Base-by-base conservation (phyloP, 2,113 vertebrate species). In the Takifugu flavidus region DNA sequence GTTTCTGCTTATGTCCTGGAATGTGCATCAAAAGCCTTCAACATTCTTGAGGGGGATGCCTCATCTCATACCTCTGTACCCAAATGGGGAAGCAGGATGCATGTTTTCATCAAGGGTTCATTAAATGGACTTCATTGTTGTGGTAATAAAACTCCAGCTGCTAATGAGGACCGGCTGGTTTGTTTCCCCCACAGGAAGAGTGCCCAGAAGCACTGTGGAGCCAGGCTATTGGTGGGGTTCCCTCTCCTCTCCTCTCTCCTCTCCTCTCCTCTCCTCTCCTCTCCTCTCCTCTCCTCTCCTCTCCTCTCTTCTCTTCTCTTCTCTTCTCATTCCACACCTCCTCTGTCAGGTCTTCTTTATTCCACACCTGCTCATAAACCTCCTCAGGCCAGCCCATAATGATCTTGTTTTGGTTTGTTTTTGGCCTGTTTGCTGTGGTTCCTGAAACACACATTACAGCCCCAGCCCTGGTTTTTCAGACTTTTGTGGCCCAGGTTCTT, bases 141-240 rank as follows among this genome's bases (percentile, higher is more conserved):
- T 68, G 72, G 74, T 85, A 78, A 82, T 86, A 83, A 83, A 87
- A 80, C 83, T 86, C 84, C 81, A 84, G 82, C 82, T 82, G 75
- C 83, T 89, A 89, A 89, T 86, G 83, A 86, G 85, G 71, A 64
- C 77, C 65, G 80, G 78, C 85, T 88, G 86, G 80, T 85, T 86
- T 68, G 67, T 82, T 80, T 82, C 83, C 78, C 74, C 75, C 45
- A 80, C 81, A 77, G 69, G 56, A 65, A 80, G 61, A 61, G 58
- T 63, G 73, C 64, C 67, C 53, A 70, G 62, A 69, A 65, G 70
- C 67, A 76, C 72, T 25, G 46, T 53, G 65, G 71, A 85, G 67
- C 68, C 62, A 29, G 68, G 61, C 67, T 65, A 44, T 79, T 77
- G 58, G 44, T 25, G 43, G 53, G 28, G 39, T 50, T 28, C 26